phyloP scores from a whole-genome alignment of 23 tunicate species.

The Ciona savignyi region DNA sequence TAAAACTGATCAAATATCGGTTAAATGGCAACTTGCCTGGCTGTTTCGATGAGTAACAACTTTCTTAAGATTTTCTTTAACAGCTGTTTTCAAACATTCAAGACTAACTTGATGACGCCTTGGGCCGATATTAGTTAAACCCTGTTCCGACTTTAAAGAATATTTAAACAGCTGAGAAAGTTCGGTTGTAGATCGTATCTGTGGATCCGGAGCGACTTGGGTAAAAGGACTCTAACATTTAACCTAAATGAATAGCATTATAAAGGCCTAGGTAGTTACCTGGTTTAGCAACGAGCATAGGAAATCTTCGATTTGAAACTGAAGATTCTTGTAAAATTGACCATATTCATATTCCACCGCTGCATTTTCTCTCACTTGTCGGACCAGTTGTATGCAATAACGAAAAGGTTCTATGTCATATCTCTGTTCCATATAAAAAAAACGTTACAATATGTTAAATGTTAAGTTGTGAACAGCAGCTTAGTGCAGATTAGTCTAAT shows the following conservation, averaged over 20 bases:
- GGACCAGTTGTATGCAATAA: background rate
- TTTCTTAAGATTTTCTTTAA: slow-evolving; percentile 14
- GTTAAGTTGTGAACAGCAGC: background rate
- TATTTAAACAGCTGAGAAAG: slow-evolving; percentile 31
- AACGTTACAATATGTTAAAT: background rate
- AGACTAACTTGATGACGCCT: background rate
- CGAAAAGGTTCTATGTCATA: background rate
- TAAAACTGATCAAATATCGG: too few species aligned
- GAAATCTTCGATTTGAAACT: background rate
- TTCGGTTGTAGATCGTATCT: slow-evolving; percentile 29
- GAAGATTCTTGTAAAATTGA: background rate
- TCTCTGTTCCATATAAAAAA: too few species aligned
- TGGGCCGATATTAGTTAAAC: too few species aligned
- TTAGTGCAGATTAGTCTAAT: background rate
- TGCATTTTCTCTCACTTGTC: background rate
- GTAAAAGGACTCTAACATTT: too few species aligned
- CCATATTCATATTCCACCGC: background rate
- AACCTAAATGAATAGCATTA: too few species aligned
- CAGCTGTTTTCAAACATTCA: slow-evolving; percentile 21
- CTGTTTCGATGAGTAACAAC: slow-evolving; percentile 39
- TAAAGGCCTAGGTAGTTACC: too few species aligned
- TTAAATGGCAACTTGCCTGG: slow-evolving; percentile 4
- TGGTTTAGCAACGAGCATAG: slow-evolving; percentile 1
- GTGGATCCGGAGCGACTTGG: too few species aligned
- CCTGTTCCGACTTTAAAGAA: background rate